Base-by-base conservation (phyloP, 2,797 vertebrate genomes). In the Arremon brunneinucha region DNA sequence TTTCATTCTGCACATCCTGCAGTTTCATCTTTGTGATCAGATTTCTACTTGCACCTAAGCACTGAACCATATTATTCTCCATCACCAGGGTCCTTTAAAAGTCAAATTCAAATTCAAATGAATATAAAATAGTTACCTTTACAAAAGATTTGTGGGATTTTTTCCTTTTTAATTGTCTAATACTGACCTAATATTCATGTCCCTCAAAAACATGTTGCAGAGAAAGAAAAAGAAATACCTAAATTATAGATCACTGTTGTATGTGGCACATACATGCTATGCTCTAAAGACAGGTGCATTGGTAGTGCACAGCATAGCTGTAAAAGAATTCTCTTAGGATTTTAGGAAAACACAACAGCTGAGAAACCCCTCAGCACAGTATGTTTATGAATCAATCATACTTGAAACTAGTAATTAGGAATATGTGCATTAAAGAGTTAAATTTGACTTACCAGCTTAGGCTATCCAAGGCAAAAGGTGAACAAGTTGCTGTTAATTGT, bases 391-490 rank as follows among this genome's bases (percentile, higher is more conserved):
- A 86, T 43, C 17, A 35, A 50, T 70, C 46, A 49, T 22, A 23
- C 13, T 81, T 89, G 39, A 90, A 80, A 63, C 8, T 43, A 56
- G 49, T 52, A 87, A 67, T 78, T 59, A 80, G 74, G 62, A 62
- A 91, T 62, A 80, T 47, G 83, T 86, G 44, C 21, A 71, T 89
- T 47, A 93, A 83, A 91, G 89, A 94, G 91, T 90, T 96, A 93
- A 94, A 97, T 94, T 55, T 71, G 64, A 97, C 98, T 98, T 97
- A 99, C 99, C 99, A 98, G 98, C 97, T 98, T 95, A 98, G 97
- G 96, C 96, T 98, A 72, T 97, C 97, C 13, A 96, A 98, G 91
- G 98, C 97, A 93, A 98, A 97, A 56, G 49, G 90, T 91, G 90
- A 92, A 96, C 96, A 98, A 75, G 98, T 94, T 96, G 98, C 95